Percentiles rank a stretch among this genome's conserved stretches.
Evolutionary conservation across 2,797 vertebrate species (phyloP).

Genomic region (Coendou prehensilis): DNA sequence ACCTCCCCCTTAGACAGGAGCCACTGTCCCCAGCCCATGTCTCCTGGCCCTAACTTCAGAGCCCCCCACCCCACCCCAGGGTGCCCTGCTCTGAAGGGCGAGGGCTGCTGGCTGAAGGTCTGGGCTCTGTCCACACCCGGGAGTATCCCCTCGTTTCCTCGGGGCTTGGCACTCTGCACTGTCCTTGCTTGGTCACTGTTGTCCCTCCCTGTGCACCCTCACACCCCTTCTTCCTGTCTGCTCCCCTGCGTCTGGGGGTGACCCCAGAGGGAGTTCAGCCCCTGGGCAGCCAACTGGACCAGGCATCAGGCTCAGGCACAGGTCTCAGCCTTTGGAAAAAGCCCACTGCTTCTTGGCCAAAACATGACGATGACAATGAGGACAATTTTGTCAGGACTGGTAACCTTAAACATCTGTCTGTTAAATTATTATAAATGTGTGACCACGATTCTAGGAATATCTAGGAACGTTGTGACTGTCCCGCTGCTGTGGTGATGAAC

Average conservation of each 20-base stretch:
- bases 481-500: neutral
- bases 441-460: neutral
- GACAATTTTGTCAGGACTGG: neutral
- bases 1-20: neutral
- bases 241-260: neutral
- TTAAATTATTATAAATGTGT: neutral
- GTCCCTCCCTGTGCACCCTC: neutral
- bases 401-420: neutral
- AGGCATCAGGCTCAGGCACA: neutral
- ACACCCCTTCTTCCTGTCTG: neutral
- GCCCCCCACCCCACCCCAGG: neutral
- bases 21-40: neutral
- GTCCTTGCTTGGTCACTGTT: neutral
- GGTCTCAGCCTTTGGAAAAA: neutral
- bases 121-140: neutral
- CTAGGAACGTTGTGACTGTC: neutral
- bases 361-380: neutral
- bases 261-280: neutral
- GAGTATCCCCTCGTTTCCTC: neutral
- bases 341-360: neutral
- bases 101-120: neutral
- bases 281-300: neutral
- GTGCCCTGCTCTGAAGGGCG: neutral
- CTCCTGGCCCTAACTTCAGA: neutral
- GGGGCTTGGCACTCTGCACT: neutral